Base-by-base conservation (phyloP, 2,113 vertebrate species). In the Tychaedon coryphoeus region DNA sequence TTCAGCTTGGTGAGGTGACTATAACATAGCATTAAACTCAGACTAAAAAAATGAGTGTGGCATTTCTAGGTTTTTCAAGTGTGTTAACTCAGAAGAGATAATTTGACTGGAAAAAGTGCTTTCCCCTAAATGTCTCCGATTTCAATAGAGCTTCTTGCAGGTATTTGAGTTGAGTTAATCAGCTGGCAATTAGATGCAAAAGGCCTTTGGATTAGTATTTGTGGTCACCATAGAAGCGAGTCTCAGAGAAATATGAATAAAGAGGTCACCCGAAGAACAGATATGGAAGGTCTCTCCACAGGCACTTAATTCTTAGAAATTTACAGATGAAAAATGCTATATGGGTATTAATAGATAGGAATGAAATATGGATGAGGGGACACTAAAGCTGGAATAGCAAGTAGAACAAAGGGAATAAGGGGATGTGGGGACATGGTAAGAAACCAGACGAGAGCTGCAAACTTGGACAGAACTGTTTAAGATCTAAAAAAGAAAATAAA, bases 361-460 rank as follows among this genome's bases (percentile, higher is more conserved):
- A 94, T 97, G 84, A 95, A 95, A 96, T 93, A 96, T 97, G 91
- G 74, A 97, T 96, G 95, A 96, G 22, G 40, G 93, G 84, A 92
- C 71, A 90, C 81, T 94, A 85, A 95, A 88, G 84, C 87, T 96
- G 91, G 66, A 95, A 95, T 91, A 89, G 87, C 50, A 95, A 95
- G 87, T 92, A 94, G 94, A 96, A 96, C 81, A 96, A 95, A 96
- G 71, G 58, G 77, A 92, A 85, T 85, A 87, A 91, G 91, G 78
- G 74, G 58, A 95, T 2, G 2, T 57, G 57, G 86, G 88, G 91
- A 93, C 93, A 91, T 50, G 78, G 26, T 73, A 51, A 86, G 74
- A 91, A 93, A 94, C 12, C 31, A 89, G 65, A 91, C 70, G 45
- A 69, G 87, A 76, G 70, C 58, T 85, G 66, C 54, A 79, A 70